These are phyloP conservation scores for Bufotes viridis DNA, from an alignment of 2,797 vertebrate genomes.

Conservation along the genomic window DNA sequence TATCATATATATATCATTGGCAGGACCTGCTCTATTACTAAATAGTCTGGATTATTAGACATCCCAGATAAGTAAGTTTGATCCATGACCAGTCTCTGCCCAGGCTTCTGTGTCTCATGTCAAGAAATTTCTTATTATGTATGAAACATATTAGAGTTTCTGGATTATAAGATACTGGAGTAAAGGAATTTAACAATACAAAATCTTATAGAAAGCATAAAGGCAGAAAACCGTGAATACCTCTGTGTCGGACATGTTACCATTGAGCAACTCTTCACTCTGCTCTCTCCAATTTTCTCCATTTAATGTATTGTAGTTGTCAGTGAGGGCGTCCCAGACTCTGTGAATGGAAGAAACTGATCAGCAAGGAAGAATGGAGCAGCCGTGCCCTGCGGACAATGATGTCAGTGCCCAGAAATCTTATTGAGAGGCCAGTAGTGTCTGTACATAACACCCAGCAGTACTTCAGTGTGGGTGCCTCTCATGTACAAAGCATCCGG, in stretches of 20 bases:
- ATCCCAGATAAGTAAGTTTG: too few species aligned
- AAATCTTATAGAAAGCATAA: not conserved
- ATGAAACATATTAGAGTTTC: not conserved
- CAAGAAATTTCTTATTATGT: not conserved
- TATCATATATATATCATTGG: too few species aligned
- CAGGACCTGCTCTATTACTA: too few species aligned
- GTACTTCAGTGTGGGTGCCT: not conserved
- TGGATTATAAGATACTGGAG: not conserved
- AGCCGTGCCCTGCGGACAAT: conserved; percentile 57
- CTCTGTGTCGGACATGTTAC: conserved; percentile 87
- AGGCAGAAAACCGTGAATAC: conserved; percentile 68
- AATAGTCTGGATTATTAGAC: too few species aligned
- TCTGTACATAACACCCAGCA: not conserved
- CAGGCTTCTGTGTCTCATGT: not conserved
- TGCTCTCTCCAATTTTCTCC: conserved; percentile 85
- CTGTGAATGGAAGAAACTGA: conserved; percentile 76
- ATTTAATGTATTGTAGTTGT: conserved; percentile 87
- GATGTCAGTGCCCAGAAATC: conserved; percentile 63
- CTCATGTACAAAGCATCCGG: not conserved
- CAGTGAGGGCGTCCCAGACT: conserved; percentile 93
- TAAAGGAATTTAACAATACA: not conserved
- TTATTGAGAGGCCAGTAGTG: not conserved
- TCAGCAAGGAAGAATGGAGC: conserved; percentile 66
- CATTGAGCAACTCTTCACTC: conserved; percentile 84
- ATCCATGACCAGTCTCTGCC: not conserved